These are phyloP conservation scores for Mesembrinibis cayennensis DNA, from an alignment of 2,113 vertebrate genomes.

Conservation along the genomic window DNA sequence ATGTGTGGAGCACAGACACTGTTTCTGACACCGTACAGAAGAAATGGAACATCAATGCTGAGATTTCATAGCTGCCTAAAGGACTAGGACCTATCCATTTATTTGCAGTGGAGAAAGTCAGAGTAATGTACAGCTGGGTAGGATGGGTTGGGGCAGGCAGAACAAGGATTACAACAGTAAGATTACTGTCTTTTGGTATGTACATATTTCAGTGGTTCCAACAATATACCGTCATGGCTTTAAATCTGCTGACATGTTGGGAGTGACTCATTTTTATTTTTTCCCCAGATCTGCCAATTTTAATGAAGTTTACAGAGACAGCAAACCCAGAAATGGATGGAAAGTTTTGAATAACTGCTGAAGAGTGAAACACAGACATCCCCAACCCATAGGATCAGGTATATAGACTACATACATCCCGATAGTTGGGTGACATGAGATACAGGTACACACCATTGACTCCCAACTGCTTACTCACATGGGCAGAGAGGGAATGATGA, in stretches of 20 bases:
- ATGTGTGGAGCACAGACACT: background rate
- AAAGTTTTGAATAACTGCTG: background rate
- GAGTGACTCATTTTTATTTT: background rate
- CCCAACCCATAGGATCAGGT: background rate
- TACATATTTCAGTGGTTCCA: background rate
- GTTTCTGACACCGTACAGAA: background rate
- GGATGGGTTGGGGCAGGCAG: background rate
- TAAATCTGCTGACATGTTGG: background rate
- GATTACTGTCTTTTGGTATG: background rate
- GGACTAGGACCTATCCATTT: background rate
- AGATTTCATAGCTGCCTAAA: background rate
- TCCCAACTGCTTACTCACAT: background rate
- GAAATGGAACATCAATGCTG: background rate
- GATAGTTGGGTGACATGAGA: background rate
- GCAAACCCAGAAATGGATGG: background rate
- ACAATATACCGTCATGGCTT: background rate
- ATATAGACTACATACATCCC: background rate
- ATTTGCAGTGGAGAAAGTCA: background rate
- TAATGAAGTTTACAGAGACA: background rate
- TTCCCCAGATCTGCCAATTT: background rate
- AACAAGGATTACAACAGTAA: background rate
- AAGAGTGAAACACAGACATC: background rate
- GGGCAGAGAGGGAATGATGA: background rate
- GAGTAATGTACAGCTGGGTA: background rate
- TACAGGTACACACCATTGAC: background rate